A percentile compares a stretch with the other conserved stretches of the same genome.
Evolutionary conservation across 2,113 vertebrate genomes (phyloP).

Genomic region (Grallaria varia): DNA sequence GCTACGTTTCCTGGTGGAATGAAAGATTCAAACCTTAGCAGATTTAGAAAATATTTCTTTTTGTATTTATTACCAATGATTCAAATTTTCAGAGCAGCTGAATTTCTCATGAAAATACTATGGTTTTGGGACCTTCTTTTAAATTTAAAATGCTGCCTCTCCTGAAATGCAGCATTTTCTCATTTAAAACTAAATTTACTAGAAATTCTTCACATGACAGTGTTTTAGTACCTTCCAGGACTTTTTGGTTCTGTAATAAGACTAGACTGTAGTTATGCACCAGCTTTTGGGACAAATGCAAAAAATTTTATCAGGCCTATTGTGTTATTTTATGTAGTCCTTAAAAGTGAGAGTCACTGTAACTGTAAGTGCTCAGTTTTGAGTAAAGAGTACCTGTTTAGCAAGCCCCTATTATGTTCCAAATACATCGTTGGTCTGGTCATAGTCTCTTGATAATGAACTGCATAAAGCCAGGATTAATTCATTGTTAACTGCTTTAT

Average conservation of each 20-base stretch:
- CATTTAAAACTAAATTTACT: neutral
- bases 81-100: neutral
- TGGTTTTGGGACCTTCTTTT: neutral
- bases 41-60: neutral
- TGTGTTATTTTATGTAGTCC: neutral
- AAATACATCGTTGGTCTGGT: constrained; percentile 56
- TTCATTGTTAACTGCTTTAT: constrained; percentile 79
- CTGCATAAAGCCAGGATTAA: constrained; percentile 76
- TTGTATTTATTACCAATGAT: neutral
- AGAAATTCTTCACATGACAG: neutral
- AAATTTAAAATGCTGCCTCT: neutral
- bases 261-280: neutral
- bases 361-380: neutral
- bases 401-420: constrained; percentile 52
- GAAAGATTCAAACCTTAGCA: neutral
- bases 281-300: neutral
- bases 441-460: constrained; percentile 69
- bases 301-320: neutral
- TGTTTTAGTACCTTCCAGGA: neutral
- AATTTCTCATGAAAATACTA: neutral
- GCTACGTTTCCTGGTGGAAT: neutral
- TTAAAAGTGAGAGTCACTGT: neutral
- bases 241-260: neutral
- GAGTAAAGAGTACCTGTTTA: constrained; percentile 64
- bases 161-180: neutral